Percentiles rank a stretch among this genome's conserved stretches.
Conservation (phyloP, 2,797 vertebrate species). For the Bucorvus abyssinicus region DNA sequence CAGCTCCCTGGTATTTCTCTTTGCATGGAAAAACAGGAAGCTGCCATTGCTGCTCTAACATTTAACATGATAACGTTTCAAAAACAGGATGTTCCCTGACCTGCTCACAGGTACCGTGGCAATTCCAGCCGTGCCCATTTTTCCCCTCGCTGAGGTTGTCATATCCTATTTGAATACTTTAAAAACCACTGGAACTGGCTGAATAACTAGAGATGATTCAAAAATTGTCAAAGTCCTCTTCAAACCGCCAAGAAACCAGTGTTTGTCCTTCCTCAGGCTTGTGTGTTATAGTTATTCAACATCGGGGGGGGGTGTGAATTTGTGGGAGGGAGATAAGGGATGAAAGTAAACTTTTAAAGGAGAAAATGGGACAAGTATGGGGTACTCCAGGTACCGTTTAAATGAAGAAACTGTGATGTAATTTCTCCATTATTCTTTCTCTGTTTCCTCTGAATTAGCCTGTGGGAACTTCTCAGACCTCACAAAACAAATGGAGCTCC, state of each 20-base stretch:
- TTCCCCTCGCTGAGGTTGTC: background rate
- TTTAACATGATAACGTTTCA: background rate
- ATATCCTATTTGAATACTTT: background rate
- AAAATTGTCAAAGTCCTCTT: background rate
- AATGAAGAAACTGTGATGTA: background rate
- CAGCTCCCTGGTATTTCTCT: background rate
- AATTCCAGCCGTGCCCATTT: background rate
- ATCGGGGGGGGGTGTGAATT: background rate
- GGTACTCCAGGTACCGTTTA: background rate
- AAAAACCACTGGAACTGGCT: background rate
- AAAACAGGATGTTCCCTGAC: slow-evolving; percentile 16
- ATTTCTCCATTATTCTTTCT: background rate
- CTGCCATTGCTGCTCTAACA: background rate
- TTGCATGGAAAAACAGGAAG: background rate
- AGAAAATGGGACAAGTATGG: background rate
- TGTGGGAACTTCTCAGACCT: slow-evolving; percentile 14
- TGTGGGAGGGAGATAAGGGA: background rate
- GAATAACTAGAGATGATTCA: background rate
- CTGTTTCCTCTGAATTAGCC: background rate
- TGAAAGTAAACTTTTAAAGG: background rate
- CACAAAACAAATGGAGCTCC: background rate
- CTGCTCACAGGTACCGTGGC: background rate
- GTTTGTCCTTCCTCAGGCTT: background rate
- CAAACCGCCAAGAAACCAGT: background rate
- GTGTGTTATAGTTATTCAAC: background rate